These are phyloP conservation scores for Pteromalus puparum DNA, from an alignment of 1,140 invertebrate genomes.

Conservation along the genomic window DNA sequence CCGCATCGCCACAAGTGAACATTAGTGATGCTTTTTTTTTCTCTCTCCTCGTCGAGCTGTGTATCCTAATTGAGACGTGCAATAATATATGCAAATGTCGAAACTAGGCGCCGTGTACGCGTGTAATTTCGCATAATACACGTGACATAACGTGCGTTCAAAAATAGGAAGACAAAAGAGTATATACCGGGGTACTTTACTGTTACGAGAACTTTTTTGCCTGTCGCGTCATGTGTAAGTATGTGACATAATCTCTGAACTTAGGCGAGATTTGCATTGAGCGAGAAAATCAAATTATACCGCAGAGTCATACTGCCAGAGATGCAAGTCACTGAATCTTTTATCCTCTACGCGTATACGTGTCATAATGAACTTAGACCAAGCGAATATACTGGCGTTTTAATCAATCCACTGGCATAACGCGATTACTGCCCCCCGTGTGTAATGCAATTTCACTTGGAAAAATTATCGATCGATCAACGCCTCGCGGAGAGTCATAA, in stretches of 20 bases:
- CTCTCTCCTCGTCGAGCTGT: no score
- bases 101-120: neutral
- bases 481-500: neutral
- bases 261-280: neutral
- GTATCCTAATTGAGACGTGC: neutral
- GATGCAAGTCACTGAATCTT: neutral
- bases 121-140: neutral
- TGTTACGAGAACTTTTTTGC: no score
- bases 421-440: no score
- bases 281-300: neutral
- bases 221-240: neutral
- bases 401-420: no score
- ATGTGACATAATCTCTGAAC: neutral
- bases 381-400: no score
- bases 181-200: neutral
- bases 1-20: neutral
- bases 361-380: no score
- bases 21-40: neutral
- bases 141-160: neutral
- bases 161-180: neutral
- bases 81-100: constrained; percentile 2
- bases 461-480: neutral
- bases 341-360: neutral
- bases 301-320: neutral
- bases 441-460: neutral